Evolutionary conservation across 2,888 invertebrate genomes (phyloP), one percentile per base, ranked within the genome.

Genomic region (Antitype chi): DNA sequence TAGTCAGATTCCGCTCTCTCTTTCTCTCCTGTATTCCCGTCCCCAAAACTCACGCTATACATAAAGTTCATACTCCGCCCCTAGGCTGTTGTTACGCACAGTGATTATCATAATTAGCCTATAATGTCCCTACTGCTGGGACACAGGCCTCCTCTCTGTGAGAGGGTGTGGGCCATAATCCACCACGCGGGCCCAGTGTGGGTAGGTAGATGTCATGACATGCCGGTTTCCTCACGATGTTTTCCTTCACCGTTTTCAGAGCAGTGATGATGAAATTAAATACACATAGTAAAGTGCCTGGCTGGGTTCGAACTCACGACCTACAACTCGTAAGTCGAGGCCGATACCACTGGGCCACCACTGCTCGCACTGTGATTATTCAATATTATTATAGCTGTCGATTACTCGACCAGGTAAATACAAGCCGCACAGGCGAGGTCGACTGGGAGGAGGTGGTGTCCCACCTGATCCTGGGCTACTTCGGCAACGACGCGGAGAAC

Each of bases 391-490:
- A 32, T 20, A 59, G 32, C 25, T 38, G 20, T 17, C 62, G 20
- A 32, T 73, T 63, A 11, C 47, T 71, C 47, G 6, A 52, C 25
- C 67, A 97, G 97, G 97, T 98, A 80, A 97, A 97, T 88, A 97
- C 97, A 73, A 97, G 96, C 87, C 96, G 97, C 15, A 97, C 97
- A 85, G 97, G 97, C 67, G 94, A 95, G 93, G 97, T 94, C 86
- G 97, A 95, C 83, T 98, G 98, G 98, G 97, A 98, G 90, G 98
- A 98, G 93, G 97, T 98, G 88, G 97, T 98, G 49, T 98, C 98
- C 0, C 98, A 98, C 94, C 94, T 98, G 83, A 97, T 98, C 80
- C 95, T 98, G 80, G 98, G 98, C 66, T 98, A 98, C 94, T 97
- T 98, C 92, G 97, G 97, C 70, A 97, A 97, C 85, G 98, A 98